Evolutionary conservation across 1,140 invertebrate genomes (phyloP), one percentile per base, ranked within the genome.

Genomic region (Leptonema lineaticorne): DNA sequence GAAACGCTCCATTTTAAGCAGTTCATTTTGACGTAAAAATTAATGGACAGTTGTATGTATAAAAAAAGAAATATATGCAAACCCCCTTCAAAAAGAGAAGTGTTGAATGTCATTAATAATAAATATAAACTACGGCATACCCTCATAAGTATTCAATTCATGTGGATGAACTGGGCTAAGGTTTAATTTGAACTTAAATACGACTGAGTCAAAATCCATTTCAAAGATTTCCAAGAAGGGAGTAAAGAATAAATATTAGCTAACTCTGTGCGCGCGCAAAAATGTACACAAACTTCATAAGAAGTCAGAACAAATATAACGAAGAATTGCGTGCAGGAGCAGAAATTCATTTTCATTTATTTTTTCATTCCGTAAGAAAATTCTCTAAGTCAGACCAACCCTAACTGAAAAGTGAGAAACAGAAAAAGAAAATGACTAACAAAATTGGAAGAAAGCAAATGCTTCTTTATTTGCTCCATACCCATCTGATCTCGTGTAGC

Each of bases 281-380:
- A 53, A 53, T 26, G 50, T 11, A 53, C 8, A 53, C 2, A 53
- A 2, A 48, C 16, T 48, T 20, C 1, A 22, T 48, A 57, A 5
- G n/a, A 3, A 28, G 48, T 22, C 5, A 30, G 57, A 33, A 16
- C 30, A 59, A 30, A 59, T 16, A 59, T 22, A 1, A 16, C 57
- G 28, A 16, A 6, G 28, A 59, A 37, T 53, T 11, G 20, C 48
- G 24, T n/a, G 29, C 56, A 11, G 26, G 33, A 37, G 29, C 16
- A 14, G 59, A 27, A 46, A 28, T 62, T 33, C 26, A 30, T 62
- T 37, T 62, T 62, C 59, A 62, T 62, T 62, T 45, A 20, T 37
- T 62, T 62, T 46, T 59, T 59, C 16, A 14, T 57, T 18, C 33
- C 57, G 14, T 3, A 5, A n/a, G 30, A 20, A 16, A 37, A 59